Evolutionary conservation across 2,113 vertebrate species (phyloP).

Genomic region (Cyanoderma ruficeps): DNA sequence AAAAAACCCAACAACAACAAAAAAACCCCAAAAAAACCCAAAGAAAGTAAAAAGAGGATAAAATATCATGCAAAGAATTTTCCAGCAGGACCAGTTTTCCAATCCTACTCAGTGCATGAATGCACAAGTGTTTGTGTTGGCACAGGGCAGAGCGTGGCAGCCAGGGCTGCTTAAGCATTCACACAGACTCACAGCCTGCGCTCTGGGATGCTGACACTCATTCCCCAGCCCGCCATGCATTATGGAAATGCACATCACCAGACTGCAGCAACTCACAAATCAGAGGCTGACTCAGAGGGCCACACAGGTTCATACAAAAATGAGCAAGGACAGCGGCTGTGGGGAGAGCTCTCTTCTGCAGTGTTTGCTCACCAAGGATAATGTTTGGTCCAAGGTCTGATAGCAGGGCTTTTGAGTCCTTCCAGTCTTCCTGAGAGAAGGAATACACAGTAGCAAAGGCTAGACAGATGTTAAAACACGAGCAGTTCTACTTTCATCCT

Average conservation of each 20-base stretch:
- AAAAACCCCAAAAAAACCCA: too few species aligned
- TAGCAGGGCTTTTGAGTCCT: not conserved
- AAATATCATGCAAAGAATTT: slow-evolving; percentile 42
- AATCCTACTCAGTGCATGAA: not conserved
- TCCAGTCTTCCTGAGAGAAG: not conserved
- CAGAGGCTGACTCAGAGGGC: not conserved
- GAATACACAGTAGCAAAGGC: not conserved
- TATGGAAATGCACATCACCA: not conserved
- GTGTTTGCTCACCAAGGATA: not conserved
- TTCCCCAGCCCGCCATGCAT: not conserved
- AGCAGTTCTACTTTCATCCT: not conserved
- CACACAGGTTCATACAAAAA: not conserved
- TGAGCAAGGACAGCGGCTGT: not conserved
- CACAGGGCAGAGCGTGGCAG: not conserved
- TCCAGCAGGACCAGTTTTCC: slow-evolving; percentile 53
- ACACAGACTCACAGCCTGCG: not conserved
- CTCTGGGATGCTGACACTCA: not conserved
- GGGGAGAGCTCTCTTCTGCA: not conserved
- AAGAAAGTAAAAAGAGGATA: not conserved
- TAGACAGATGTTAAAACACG: not conserved
- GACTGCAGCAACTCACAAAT: not conserved
- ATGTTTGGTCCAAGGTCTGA: not conserved
- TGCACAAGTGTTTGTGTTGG: slow-evolving; percentile 51
- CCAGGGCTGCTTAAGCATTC: not conserved
- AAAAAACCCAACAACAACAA: not conserved